phyloP scores from a whole-genome alignment of 2,888 invertebrate species.

The Trissonchulus sp. region DNA sequence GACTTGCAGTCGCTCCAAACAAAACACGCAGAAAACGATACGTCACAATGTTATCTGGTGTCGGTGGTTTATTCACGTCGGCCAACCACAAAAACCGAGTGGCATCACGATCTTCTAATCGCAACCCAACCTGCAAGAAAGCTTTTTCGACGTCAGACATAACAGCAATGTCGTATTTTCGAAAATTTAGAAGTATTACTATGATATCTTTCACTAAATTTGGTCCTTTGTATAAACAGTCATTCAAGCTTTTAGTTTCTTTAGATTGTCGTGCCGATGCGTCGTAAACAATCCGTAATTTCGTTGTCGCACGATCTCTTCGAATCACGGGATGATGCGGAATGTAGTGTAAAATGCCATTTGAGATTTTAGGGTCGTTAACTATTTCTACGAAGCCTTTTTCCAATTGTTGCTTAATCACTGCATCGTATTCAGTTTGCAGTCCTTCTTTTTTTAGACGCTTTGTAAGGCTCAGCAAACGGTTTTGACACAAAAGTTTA shows the following conservation, averaged over 20 bases:
- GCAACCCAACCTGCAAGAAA: constrained; percentile 20
- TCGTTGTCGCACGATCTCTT: constrained; percentile 10
- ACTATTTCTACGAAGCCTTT: too few relatives aligned
- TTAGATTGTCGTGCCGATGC: constrained; percentile 3
- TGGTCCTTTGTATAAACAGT: constrained; percentile 18
- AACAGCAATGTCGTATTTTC: constrained; percentile 14
- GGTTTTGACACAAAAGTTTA: too few relatives aligned
- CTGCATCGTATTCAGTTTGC: too few relatives aligned
- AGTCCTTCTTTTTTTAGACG: too few relatives aligned
- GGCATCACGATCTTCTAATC: constrained; percentile 14
- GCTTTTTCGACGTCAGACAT: constrained; percentile 17
- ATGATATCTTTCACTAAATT: constrained; percentile 11
- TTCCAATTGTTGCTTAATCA: too few relatives aligned
- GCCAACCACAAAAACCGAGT: constrained; percentile 14
- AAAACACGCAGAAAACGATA: constrained; percentile 22
- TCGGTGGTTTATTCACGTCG: constrained; percentile 3
- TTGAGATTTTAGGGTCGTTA: too few relatives aligned
- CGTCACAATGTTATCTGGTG: constrained; percentile 13
- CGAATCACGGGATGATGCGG: constrained; percentile 22
- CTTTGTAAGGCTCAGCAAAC: too few relatives aligned
- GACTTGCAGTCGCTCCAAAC: constrained; percentile 18
- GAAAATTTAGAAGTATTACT: constrained; percentile 15
- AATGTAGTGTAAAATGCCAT: too few relatives aligned
- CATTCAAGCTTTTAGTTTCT: constrained; percentile 21
- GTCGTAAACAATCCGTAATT: constrained; percentile 25